phyloP scores from a whole-genome alignment of 2,113 vertebrate species.

The Ochotona princeps region DNA sequence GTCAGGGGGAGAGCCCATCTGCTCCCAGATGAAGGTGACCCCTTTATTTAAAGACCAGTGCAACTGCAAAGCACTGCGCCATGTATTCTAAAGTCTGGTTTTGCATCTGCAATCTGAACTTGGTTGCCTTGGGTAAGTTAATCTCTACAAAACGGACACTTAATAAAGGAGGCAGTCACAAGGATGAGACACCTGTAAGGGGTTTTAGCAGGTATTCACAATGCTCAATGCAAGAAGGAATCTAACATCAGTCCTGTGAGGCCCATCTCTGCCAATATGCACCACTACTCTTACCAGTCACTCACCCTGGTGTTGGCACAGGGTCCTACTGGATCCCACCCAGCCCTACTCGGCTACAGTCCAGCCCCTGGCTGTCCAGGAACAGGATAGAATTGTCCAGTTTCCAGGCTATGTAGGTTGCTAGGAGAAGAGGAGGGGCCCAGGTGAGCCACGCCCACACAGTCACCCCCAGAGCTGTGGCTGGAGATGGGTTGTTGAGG shows the following conservation, averaged over 20 bases:
- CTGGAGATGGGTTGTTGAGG: no score
- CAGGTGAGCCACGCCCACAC: fast-evolving
- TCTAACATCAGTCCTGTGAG: background rate
- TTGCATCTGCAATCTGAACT: background rate
- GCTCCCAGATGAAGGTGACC: background rate
- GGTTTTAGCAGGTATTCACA: background rate
- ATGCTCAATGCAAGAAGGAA: background rate
- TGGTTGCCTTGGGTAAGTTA: background rate
- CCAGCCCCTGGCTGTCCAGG: background rate
- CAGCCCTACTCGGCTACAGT: background rate
- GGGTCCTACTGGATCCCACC: background rate
- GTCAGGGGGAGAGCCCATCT: background rate
- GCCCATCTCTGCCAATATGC: background rate
- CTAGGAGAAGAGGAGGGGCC: background rate
- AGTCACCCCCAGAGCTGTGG: background rate
- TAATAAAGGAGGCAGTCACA: background rate
- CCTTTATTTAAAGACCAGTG: background rate
- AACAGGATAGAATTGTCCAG: background rate
- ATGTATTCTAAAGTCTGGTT: background rate
- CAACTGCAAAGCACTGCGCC: fast-evolving
- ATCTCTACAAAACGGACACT: background rate
- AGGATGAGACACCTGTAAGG: background rate
- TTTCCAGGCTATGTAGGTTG: background rate
- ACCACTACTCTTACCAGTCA: fast-evolving
- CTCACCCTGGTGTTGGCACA: background rate